Conservation (phyloP, 2,797 vertebrate genomes). For the Tokudaia muenninki region DNA sequence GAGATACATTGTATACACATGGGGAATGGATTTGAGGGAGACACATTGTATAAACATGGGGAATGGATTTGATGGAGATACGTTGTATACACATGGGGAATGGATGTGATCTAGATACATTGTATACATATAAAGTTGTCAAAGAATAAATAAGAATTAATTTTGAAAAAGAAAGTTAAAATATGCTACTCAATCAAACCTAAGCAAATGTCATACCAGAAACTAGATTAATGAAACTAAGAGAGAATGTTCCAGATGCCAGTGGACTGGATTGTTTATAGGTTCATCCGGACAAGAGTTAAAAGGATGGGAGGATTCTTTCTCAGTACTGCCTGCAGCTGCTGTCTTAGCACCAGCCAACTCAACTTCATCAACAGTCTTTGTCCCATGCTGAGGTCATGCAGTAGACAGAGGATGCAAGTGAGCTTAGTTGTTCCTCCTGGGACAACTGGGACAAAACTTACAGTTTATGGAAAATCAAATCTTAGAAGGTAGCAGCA, state of each 20-base stretch:
- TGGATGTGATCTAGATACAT: no score
- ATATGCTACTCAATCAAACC: slow-evolving; percentile 24
- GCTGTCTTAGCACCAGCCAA: slow-evolving; percentile 67
- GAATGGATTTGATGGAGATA: no score
- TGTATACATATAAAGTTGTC: background rate
- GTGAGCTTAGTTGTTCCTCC: slow-evolving; percentile 43
- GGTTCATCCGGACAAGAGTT: slow-evolving; percentile 40
- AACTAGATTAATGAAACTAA: slow-evolving; percentile 55
- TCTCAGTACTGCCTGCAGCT: slow-evolving; percentile 83
- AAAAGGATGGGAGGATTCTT: slow-evolving; percentile 57
- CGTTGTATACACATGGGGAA: no score
- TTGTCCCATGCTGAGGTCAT: slow-evolving; percentile 74
- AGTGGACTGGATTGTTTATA: slow-evolving; percentile 46
- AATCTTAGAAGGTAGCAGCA: background rate
- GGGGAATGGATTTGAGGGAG: no score
- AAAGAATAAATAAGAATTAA: background rate
- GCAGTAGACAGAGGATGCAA: slow-evolving; percentile 45
- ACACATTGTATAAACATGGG: background rate
- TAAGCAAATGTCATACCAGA: background rate
- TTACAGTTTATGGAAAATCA: slow-evolving; percentile 29
- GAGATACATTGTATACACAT: background rate
- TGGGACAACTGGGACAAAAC: slow-evolving; percentile 3
- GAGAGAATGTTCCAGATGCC: slow-evolving; percentile 1
- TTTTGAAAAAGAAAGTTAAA: slow-evolving; percentile 13
- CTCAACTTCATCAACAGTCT: slow-evolving; percentile 80